Conservation (phyloP, 2,113 vertebrate genomes). For the Syngnathus scovelli region DNA sequence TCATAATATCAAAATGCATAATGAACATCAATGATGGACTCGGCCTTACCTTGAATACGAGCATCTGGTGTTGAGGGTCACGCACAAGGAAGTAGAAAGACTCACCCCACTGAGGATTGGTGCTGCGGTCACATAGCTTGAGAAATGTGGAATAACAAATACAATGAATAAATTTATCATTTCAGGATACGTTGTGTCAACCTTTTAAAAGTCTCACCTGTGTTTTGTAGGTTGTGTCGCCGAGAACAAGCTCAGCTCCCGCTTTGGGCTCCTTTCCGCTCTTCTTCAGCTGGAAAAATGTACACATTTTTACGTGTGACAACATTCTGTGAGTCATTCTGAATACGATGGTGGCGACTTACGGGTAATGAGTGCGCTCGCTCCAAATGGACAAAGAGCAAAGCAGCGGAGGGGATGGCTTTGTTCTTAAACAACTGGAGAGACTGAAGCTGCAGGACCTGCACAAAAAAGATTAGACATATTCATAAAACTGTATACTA, state of each 20-base stretch:
- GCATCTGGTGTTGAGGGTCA: constrained; percentile 73
- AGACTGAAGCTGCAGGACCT: constrained; percentile 78
- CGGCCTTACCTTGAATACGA: constrained; percentile 78
- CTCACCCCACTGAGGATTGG: constrained; percentile 79
- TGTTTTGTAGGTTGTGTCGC: constrained; percentile 72
- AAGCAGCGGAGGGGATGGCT: constrained; percentile 72
- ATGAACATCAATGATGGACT: not conserved
- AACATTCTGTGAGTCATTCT: not conserved
- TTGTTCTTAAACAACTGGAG: constrained; percentile 76
- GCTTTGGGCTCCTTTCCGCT: constrained; percentile 80
- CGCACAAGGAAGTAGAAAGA: constrained; percentile 79
- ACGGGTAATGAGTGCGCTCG: constrained; percentile 77
- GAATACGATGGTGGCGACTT: constrained; percentile 41
- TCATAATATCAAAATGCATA: not conserved
- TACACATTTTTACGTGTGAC: not conserved
- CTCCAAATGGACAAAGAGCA: constrained; percentile 80
- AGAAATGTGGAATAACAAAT: not conserved
- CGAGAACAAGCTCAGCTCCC: constrained; percentile 72
- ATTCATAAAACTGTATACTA: too few relatives aligned
- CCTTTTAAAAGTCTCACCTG: constrained; percentile 66
- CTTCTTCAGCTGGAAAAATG: constrained; percentile 73
- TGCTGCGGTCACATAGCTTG: constrained; percentile 71
- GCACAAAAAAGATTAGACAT: not conserved
- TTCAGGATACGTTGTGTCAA: not conserved
- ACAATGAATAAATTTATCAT: not conserved